Conservation (phyloP, 2,113 vertebrate species). For the Lota lota region DNA sequence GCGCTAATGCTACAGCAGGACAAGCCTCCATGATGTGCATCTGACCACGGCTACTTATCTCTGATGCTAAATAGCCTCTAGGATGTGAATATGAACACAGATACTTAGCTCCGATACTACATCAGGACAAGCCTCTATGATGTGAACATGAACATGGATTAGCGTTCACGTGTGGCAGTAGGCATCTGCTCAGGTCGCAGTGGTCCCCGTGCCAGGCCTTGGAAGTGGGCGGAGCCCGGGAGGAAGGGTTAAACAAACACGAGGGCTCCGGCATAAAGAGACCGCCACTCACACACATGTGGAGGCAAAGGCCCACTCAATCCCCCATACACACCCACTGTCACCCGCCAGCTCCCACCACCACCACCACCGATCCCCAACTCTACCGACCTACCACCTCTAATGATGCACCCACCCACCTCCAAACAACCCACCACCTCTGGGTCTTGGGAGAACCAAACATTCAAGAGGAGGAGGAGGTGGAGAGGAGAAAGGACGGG, state of each 20-base stretch:
- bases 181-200: background rate
- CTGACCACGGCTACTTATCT: too few species aligned
- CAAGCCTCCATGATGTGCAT: too few species aligned
- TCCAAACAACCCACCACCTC: too few species aligned
- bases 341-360: too few species aligned
- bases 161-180: background rate
- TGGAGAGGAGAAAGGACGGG: constrained; percentile 36
- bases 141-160: background rate
- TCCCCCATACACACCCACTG: background rate
- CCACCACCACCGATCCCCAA: too few species aligned
- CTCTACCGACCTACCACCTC: too few species aligned
- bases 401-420: too few species aligned
- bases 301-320: constrained; percentile 56
- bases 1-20: too few species aligned
- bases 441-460: background rate
- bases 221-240: constrained; percentile 51
- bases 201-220: constrained; percentile 20
- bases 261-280: constrained; percentile 63
- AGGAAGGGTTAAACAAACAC: constrained; percentile 73
- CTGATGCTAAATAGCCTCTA: too few species aligned
- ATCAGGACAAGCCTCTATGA: background rate
- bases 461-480: too few species aligned
- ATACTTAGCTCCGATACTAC: background rate
- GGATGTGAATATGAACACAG: too few species aligned
- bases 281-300: constrained; percentile 64